These are phyloP conservation scores for Moxostoma hubbsi DNA, from an alignment of 2,797 vertebrate genomes.

Conservation along the genomic window DNA sequence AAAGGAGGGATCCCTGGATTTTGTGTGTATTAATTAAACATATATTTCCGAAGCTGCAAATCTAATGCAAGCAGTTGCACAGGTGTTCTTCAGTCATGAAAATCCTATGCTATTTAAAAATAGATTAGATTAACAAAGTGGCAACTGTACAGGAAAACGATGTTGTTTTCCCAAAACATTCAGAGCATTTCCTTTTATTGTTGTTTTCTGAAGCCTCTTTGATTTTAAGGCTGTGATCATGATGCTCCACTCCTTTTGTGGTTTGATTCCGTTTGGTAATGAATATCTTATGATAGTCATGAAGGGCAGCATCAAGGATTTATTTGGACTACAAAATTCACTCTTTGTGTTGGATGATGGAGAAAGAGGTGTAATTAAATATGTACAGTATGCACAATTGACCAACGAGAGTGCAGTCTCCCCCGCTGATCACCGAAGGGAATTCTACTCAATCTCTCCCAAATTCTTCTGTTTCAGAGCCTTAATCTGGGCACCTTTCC, in stretches of 20 bases:
- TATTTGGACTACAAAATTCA: conserved; percentile 54
- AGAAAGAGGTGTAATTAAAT: conserved; percentile 67
- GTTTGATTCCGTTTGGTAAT: conserved; percentile 59
- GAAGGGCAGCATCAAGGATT: conserved; percentile 59
- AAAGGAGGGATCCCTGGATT: conserved; percentile 64
- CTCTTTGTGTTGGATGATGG: conserved; percentile 53
- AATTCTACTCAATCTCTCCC: conserved; percentile 67
- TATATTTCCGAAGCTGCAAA: conserved; percentile 41
- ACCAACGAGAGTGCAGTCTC: conserved; percentile 65
- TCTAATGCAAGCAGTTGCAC: conserved; percentile 14
- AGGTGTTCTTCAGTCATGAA: conserved; percentile 38
- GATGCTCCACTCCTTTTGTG: conserved; percentile 58
- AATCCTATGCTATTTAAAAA: conserved; percentile 65
- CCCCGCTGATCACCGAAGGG: conserved; percentile 67
- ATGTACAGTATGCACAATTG: conserved; percentile 62
- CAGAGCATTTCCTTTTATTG: conserved; percentile 52
- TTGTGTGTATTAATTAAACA: conserved; percentile 62
- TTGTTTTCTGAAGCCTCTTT: conserved; percentile 61
- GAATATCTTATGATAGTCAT: conserved; percentile 62
- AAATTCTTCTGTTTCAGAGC: conserved; percentile 73
- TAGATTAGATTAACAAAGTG: conserved; percentile 28
- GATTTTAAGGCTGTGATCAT: conserved; percentile 57
- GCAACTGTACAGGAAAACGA: conserved; percentile 27
- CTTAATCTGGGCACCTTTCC: conserved; percentile 72
- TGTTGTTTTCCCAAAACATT: conserved; percentile 36